Percentiles rank a stretch among this genome's conserved stretches.
phyloP scores from a whole-genome alignment of 92 coral and sea anemone species.

The Hydrozoanthus gracilis region DNA sequence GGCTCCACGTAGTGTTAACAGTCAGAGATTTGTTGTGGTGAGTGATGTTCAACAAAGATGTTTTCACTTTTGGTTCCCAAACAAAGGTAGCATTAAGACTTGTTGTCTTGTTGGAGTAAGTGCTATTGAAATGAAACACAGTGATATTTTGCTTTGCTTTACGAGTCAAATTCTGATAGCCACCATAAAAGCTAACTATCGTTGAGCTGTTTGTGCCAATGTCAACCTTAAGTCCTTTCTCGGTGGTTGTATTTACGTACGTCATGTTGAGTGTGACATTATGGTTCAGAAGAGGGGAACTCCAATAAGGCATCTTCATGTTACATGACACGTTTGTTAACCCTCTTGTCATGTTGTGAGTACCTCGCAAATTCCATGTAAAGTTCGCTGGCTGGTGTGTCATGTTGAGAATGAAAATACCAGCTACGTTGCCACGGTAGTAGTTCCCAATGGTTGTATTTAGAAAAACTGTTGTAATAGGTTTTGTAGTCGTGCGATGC shows the following conservation, averaged over 20 bases:
- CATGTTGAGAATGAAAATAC: slow-evolving; percentile 57
- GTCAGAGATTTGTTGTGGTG: slow-evolving; percentile 65
- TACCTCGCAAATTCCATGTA: slow-evolving; percentile 55
- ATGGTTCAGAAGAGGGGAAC: slow-evolving; percentile 60
- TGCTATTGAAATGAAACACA: slow-evolving; percentile 53
- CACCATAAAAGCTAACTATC: slow-evolving; percentile 33
- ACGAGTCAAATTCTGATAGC: slow-evolving; percentile 40
- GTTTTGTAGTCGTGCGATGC: slow-evolving; percentile 39
- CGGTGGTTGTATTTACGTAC: slow-evolving; percentile 51
- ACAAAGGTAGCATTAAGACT: slow-evolving; percentile 56
- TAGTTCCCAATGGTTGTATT: slow-evolving; percentile 50
- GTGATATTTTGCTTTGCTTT: slow-evolving; percentile 45
- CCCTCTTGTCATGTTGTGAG: slow-evolving; percentile 54
- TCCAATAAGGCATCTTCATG: slow-evolving; percentile 53
- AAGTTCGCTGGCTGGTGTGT: slow-evolving; percentile 67
- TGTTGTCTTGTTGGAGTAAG: slow-evolving; percentile 57
- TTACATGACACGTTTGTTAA: slow-evolving; percentile 64
- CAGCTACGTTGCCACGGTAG: slow-evolving; percentile 53
- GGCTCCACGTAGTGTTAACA: slow-evolving; percentile 65
- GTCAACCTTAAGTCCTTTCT: slow-evolving; percentile 55
- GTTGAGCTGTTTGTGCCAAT: slow-evolving; percentile 56
- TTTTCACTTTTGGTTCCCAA: slow-evolving; percentile 32
- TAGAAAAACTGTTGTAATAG: slow-evolving; percentile 60
- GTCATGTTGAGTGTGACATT: slow-evolving; percentile 64
- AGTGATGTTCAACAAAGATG: slow-evolving; percentile 60